Evolutionary conservation across 2,113 vertebrate species (phyloP).

Genomic region (Epinephelus cyanopodus): DNA sequence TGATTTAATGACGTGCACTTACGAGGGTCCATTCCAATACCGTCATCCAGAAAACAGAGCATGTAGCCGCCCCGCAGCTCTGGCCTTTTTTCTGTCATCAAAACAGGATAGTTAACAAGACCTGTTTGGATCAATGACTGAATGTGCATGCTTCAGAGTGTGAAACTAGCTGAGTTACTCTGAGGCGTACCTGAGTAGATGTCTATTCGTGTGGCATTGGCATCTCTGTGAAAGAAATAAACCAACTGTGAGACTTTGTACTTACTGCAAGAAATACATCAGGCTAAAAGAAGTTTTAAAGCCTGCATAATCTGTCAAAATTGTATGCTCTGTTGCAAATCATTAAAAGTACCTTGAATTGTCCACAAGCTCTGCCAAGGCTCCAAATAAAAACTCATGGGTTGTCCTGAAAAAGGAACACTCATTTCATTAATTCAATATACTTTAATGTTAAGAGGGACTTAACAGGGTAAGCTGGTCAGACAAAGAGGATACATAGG

Average conservation of each 20-base stretch:
- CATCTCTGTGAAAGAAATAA: conserved; percentile 88
- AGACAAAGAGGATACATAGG: neutral
- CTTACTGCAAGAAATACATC: conserved; percentile 6
- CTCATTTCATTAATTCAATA: neutral
- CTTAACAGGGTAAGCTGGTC: neutral
- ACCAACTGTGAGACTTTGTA: neutral
- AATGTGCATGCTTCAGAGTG: neutral
- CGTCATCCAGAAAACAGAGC: conserved; percentile 98
- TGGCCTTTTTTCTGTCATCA: conserved; percentile 86
- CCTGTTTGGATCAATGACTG: neutral
- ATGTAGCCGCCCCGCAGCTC: conserved; percentile 94
- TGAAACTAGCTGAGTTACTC: neutral
- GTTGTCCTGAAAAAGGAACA: conserved; percentile 89
- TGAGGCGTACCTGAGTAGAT: conserved; percentile 91
- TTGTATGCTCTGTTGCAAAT: neutral
- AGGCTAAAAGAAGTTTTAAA: neutral
- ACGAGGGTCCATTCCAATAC: conserved; percentile 97
- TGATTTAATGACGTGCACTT: conserved; percentile 76
- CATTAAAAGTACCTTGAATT: conserved; percentile 91
- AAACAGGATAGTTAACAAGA: conserved; percentile 33
- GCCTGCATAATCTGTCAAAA: neutral
- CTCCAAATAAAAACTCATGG: conserved; percentile 98
- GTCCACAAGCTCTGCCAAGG: conserved; percentile 97
- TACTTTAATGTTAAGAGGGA: neutral
- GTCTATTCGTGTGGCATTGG: conserved; percentile 96